Evolutionary conservation across 2,888 invertebrate genomes (phyloP), one percentile per base, ranked within the genome.

Genomic region (Cheilosia urbana): DNA sequence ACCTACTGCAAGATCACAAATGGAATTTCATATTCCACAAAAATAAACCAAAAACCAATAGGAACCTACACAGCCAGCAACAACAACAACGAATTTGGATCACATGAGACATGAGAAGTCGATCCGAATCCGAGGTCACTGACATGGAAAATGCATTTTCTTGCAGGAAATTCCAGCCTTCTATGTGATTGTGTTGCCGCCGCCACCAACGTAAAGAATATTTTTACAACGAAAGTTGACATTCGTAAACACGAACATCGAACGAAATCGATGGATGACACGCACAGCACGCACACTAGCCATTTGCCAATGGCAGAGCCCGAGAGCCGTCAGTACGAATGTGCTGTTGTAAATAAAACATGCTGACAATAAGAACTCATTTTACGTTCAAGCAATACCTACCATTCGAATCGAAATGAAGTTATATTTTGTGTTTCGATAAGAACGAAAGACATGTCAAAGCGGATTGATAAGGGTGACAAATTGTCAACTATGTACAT

Each of bases 81-180:
- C 72, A 76, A 42, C 57, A 60, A 37, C 53, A 40, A 42, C n/a
- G 57, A 79, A 80, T 79, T 84, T 76, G 62, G 77, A 72, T 81
- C 81, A 66, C 49, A 75, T 42, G 55, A 68, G 68, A 66, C 49
- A 75, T 42, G 55, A 68, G 68, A 85, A 85, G 60, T 62, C 40
- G 76, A 55, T 66, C 37, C 34, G 71, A 72, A 81, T 62, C 37
- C 27, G 71, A 72, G 85, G 80, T 81, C 80, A 85, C 80, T 85
- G 85, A 85, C 85, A 77, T 81, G 81, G 58, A 85, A 81, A 85
- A 85, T 85, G 76, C 72, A 81, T 85, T 81, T 85, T 81, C 76
- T 71, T 55, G 40, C 42, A 76, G 62, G 55, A 69, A 79, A 75
- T 83, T 78, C 62, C 58, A 37, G 34, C 72, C 24, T 19, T 47